A percentile compares a stretch with the other conserved stretches of the same genome.
Evolutionary conservation across 2,888 invertebrate species (phyloP).

Genomic region (Apodemia zela): DNA sequence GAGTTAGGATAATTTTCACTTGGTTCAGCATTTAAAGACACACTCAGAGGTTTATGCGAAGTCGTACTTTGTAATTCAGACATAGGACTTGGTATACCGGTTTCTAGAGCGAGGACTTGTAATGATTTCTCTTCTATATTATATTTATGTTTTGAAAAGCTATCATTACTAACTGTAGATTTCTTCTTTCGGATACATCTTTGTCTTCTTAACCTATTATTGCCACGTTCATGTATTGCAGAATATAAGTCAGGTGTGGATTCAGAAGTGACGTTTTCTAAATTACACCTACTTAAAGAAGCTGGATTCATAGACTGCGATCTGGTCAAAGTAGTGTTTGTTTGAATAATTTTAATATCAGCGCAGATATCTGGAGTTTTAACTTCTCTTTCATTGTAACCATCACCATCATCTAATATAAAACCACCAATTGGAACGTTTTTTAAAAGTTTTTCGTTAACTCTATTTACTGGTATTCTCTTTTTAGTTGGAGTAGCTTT

Average conservation of each 20-base stretch:
- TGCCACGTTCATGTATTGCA: slow-evolving; percentile 46
- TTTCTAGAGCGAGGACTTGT: slow-evolving; percentile 61
- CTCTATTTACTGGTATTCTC: slow-evolving; percentile 51
- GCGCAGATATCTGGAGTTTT: slow-evolving; percentile 60
- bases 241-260: slow-evolving; percentile 64
- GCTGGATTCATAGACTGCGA: slow-evolving; percentile 61
- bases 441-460: slow-evolving; percentile 61
- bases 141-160: slow-evolving; percentile 48
- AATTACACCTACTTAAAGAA: slow-evolving; percentile 43
- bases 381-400: slow-evolving; percentile 75
- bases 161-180: slow-evolving; percentile 66
- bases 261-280: slow-evolving; percentile 50
- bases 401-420: slow-evolving; percentile 68
- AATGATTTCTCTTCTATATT: slow-evolving; percentile 45
- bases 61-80: slow-evolving; percentile 57
- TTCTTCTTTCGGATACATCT: slow-evolving; percentile 79
- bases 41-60: slow-evolving; percentile 52
- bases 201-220: slow-evolving; percentile 74
- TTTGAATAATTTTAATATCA: slow-evolving; percentile 39
- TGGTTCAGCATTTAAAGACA: slow-evolving; percentile 34
- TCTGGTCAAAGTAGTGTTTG: slow-evolving; percentile 42
- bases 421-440: slow-evolving; percentile 72
- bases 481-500: slow-evolving; percentile 60
- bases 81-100: slow-evolving; percentile 68
- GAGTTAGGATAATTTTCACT: slow-evolving; percentile 37